Evolutionary conservation across 2,113 vertebrate genomes (phyloP), one percentile per base, ranked within the genome.

Genomic region (Bostrychus sinensis): DNA sequence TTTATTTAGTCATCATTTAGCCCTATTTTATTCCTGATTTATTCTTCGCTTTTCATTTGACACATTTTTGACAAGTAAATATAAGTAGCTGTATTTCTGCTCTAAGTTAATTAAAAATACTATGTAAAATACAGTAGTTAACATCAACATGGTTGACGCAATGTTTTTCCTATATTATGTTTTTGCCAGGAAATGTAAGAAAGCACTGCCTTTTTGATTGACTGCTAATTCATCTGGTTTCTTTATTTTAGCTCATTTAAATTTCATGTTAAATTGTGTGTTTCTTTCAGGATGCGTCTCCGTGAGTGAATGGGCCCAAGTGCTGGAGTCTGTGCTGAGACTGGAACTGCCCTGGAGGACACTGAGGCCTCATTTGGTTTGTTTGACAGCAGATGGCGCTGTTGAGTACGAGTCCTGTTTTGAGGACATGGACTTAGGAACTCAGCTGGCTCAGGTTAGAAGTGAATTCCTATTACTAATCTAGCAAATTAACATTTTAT

Each of bases 321-420:
- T 86, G 0, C 82, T 97, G 83, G 95, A 96, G 69, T 89, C 89
- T 1, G 83, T 94, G 7, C 91, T 99, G 39, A 92, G 91, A 11
- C 88, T 99, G 77, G 90, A 94, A 3, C 89, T 99, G 55, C 96
- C 97, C 6, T 99, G 97, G 97, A 93, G 96, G 88, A 94, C 93
- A 0, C 88, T 99, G 46, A 90, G 92, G 9, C 60, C 89, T 0
- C 92, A 83, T 13, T 80, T 99, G 66, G 93, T 86, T 12, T 88
- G 74, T 2, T 79, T 73, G 48, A 81, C 88, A 38, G 1, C 77
- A 4, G 89, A 93, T 68, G 95, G 96, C 79, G 84, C 85, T 17
- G 85, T 96, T 68, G 91, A 94, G 56, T 98, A 95, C 78, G 86
- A 88, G 88, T 94, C 95, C 38, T 95, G 92, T 83, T 99, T 99